Conservation (phyloP, 2,888 invertebrate species). For the Torymus tubicola region DNA sequence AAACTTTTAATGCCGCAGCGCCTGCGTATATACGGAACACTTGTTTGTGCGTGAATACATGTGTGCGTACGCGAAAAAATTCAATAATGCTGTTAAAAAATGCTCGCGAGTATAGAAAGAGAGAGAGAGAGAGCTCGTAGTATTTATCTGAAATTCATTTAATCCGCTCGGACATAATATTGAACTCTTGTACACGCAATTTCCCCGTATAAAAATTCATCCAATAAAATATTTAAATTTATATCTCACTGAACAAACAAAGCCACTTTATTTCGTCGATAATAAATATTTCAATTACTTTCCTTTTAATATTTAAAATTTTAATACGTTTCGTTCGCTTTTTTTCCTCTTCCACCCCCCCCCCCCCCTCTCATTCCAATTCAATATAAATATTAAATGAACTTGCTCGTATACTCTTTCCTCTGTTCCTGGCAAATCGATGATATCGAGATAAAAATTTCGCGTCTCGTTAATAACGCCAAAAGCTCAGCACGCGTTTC, state of each 20-base stretch:
- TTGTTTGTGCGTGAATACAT: too few species aligned
- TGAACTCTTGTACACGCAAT: neutral
- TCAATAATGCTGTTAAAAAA: neutral
- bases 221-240: slow-evolving; percentile 18
- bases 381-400: too few species aligned
- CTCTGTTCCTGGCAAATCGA: too few species aligned
- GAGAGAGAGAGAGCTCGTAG: neutral
- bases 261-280: slow-evolving; percentile 56
- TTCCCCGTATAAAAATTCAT: neutral
- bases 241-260: slow-evolving; percentile 65
- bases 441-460: too few species aligned
- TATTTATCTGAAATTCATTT: slow-evolving; percentile 18
- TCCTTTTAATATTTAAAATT: slow-evolving; percentile 38
- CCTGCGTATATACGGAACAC: too few species aligned
- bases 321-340: neutral
- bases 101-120: too few species aligned
- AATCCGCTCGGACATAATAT: neutral
- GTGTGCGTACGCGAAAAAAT: neutral
- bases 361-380: too few species aligned
- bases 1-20: too few species aligned
- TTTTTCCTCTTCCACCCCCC: too few species aligned
- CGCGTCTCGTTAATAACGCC: too few species aligned
- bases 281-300: slow-evolving; percentile 51
- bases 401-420: too few species aligned
- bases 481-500: too few species aligned